These are phyloP conservation scores for Brenthis daphne DNA, from an alignment of 2,888 invertebrate species.

Conservation along the genomic window DNA sequence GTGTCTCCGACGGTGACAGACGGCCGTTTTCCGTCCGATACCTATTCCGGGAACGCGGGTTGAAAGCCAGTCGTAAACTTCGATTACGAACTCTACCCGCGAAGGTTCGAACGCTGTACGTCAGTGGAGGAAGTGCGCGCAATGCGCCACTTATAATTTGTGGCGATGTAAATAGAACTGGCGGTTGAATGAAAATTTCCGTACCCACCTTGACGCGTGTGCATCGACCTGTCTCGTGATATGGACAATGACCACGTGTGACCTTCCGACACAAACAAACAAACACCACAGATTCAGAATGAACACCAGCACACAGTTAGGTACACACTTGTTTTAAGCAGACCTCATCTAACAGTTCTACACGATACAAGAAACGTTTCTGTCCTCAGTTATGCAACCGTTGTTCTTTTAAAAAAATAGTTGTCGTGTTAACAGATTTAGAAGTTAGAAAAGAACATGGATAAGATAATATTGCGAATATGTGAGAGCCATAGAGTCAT, in stretches of 20 bases:
- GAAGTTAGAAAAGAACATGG: slow-evolving; percentile 32
- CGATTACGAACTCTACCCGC: slow-evolving; percentile 49
- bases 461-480: slow-evolving; percentile 23
- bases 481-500: slow-evolving; percentile 39
- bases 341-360: slow-evolving; percentile 31
- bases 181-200: slow-evolving; percentile 76
- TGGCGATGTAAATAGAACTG: slow-evolving; percentile 76
- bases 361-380: slow-evolving; percentile 27
- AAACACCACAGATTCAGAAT: slow-evolving; percentile 59
- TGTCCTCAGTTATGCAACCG: slow-evolving; percentile 41
- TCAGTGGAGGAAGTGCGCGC: slow-evolving; percentile 72
- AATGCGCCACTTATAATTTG: slow-evolving; percentile 67
- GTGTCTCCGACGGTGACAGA: slow-evolving; percentile 46
- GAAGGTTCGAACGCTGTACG: slow-evolving; percentile 63
- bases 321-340: slow-evolving; percentile 50
- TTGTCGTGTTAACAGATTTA: slow-evolving; percentile 39
- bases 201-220: slow-evolving; percentile 72
- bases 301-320: slow-evolving; percentile 57
- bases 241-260: slow-evolving; percentile 64
- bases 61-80: slow-evolving; percentile 44
- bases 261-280: slow-evolving; percentile 69
- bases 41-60: slow-evolving; percentile 60
- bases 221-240: slow-evolving; percentile 74
- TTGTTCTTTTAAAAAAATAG: slow-evolving; percentile 35
- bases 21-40: slow-evolving; percentile 53